phyloP scores from a whole-genome alignment of 2,113 vertebrate species.

The Callorhinus ursinus region DNA sequence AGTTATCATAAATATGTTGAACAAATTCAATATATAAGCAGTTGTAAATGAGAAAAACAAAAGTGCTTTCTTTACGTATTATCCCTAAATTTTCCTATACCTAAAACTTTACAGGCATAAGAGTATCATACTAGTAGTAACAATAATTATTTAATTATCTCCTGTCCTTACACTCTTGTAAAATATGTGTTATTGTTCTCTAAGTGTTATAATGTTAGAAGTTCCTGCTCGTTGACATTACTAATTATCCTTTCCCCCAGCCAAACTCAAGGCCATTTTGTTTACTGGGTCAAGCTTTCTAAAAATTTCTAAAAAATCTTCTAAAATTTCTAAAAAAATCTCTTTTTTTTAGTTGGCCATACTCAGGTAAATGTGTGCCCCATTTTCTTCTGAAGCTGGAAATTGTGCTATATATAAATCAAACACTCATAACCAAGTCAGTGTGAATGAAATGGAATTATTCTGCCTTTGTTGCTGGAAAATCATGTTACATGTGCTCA shows the following conservation, averaged over 20 bases:
- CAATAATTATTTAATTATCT: neutral
- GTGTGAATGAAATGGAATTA: neutral
- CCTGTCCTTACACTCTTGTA: neutral
- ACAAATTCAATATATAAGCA: neutral
- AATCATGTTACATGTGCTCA: neutral
- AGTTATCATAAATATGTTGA: neutral
- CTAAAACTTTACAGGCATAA: neutral
- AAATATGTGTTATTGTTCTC: neutral
- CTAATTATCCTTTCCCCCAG: neutral
- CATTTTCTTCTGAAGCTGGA: neutral
- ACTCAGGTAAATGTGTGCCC: neutral
- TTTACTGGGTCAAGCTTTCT: neutral
- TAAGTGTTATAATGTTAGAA: neutral
- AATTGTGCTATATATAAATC: neutral
- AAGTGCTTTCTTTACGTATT: neutral
- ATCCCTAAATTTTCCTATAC: neutral
- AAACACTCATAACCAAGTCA: neutral
- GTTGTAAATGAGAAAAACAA: neutral
- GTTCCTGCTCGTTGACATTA: neutral
- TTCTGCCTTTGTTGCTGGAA: neutral
- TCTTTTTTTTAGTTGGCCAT: neutral
- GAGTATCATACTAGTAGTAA: neutral
- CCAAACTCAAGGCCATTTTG: neutral
- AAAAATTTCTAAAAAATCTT: neutral
- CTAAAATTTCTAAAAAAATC: neutral